These are phyloP conservation scores for Lochmaea crataegi DNA, from an alignment of 2,888 invertebrate genomes.

Conservation along the genomic window DNA sequence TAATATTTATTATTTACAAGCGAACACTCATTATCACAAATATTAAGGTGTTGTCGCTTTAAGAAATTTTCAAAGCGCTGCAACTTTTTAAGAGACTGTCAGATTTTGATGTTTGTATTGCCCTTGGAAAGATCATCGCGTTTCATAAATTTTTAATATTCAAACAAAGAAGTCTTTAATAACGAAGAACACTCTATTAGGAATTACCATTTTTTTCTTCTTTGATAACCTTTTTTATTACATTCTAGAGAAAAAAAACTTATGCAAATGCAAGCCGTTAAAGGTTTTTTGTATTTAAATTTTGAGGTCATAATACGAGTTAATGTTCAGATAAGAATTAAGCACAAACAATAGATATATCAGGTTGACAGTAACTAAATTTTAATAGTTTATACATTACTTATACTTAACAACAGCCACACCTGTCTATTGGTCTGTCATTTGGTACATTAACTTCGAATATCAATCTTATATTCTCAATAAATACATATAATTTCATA, in stretches of 20 bases:
- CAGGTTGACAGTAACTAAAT: conserved; percentile 3
- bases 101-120: too few species aligned
- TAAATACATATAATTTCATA: too few species aligned
- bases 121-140: too few species aligned
- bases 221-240: not conserved
- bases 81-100: too few species aligned
- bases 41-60: too few species aligned
- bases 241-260: not conserved
- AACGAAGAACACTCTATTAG: too few species aligned
- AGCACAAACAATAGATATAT: conserved; percentile 6
- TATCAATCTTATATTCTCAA: too few species aligned
- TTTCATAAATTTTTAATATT: too few species aligned
- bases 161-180: not conserved
- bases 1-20: too few species aligned
- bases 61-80: too few species aligned
- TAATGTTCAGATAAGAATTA: conserved; percentile 12
- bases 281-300: conserved; percentile 7
- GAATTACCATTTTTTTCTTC: too few species aligned
- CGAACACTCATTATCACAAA: too few species aligned
- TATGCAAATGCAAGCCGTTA: not conserved
- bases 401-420: not conserved
- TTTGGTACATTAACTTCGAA: not conserved
- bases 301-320: conserved; percentile 6
- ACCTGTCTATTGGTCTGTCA: conserved; percentile 4
- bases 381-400: not conserved